phyloP scores from a whole-genome alignment of 2,888 invertebrate genomes.

The Chrysolina americana region DNA sequence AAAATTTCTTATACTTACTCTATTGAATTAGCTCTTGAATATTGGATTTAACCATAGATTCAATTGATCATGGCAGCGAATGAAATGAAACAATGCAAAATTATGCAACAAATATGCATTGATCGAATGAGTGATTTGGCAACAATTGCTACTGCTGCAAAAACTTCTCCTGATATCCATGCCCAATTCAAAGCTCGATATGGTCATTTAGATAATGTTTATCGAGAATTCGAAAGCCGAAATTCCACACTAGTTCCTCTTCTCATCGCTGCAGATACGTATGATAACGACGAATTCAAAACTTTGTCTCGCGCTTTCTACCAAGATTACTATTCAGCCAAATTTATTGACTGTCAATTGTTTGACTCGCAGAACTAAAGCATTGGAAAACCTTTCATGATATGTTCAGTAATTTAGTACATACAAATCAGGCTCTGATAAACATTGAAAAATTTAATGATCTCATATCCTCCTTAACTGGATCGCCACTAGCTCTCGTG shows the following conservation, averaged over 20 bases:
- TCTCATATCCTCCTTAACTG: neutral
- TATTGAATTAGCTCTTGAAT: no score
- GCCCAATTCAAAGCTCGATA: slow-evolving; percentile 2
- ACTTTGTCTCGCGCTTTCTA: neutral
- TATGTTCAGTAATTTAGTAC: neutral
- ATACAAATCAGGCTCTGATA: neutral
- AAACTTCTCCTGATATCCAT: neutral
- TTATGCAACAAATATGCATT: neutral
- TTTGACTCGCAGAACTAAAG: neutral
- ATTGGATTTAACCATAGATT: no score
- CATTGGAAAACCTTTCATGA: neutral
- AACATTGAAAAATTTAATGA: neutral
- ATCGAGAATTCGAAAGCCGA: neutral
- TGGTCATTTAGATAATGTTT: neutral
- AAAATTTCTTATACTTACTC: no score
- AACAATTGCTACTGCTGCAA: neutral
- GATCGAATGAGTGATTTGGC: neutral
- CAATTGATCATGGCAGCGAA: neutral
- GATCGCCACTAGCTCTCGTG: neutral
- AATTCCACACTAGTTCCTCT: neutral
- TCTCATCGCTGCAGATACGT: neutral
- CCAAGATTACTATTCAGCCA: neutral
- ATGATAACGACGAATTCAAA: neutral
- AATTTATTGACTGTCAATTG: neutral
- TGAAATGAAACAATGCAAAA: neutral